Base-by-base conservation (phyloP, 2,888 invertebrate species). In the Hirtodrosophila confusa region DNA sequence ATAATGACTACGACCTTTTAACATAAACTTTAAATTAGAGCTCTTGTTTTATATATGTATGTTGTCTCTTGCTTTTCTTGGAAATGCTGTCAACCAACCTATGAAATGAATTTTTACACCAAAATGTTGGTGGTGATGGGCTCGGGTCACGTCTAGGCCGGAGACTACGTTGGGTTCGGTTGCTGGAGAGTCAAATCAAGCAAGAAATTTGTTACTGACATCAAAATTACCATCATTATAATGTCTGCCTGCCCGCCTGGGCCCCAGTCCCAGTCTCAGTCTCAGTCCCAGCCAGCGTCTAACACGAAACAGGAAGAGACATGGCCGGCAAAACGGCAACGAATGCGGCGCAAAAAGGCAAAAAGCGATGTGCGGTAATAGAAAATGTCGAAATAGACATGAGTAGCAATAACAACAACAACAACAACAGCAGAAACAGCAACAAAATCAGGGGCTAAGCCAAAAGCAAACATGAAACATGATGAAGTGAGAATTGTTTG, bases 121-220 rank as follows among this genome's bases (percentile, higher is more conserved):
- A 75, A 54, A 58, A 54, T 33, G 36, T 36, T 23, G 10, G 51
- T 35, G 7, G 43, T 43, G 53, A 9, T 43, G 3, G 17, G 17
- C 17, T 17, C 17, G 17, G 17, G 17, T 17, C 17, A 2, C 7
- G 31, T 40, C 50, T 66, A 48, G 67, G 47, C 43, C 41, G 31
- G 40, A 17, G 33, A 41, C 43, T 63, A 44, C 49, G 54, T 35
- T 27, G 39, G 48, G 24, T 53, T 41, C 10, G 29, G 40, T 48
- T 17, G 39, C 23, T 37, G 41, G 6, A 33, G 41, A 53, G 55
- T 68, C 85, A 87, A 85, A 86, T 88, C 88, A 86, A 74, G 88
- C 88, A 78, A 86, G 86, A 86, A 88, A 86, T 86, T 86, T 88
- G 78, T 86, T 83, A 86, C 85, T 88, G 88, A 86, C 88, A 86